phyloP scores from a whole-genome alignment of 2,797 vertebrate species.

The Sebastes nivosus region DNA sequence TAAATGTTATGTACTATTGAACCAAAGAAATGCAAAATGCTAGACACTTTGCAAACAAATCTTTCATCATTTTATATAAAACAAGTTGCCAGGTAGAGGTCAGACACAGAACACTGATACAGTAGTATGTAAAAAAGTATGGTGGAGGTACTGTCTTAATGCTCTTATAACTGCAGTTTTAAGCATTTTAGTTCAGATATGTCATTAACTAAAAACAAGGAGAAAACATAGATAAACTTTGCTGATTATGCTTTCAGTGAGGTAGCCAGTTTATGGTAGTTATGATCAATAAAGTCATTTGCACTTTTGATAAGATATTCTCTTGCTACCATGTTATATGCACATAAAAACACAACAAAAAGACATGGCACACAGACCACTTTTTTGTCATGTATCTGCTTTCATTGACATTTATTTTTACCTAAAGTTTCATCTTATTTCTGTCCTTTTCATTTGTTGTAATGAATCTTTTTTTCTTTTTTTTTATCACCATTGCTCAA shows the following conservation, averaged over 20 bases:
- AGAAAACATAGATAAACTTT: background rate
- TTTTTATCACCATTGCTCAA: constrained; percentile 51
- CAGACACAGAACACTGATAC: constrained; percentile 48
- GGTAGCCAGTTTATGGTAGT: constrained; percentile 22
- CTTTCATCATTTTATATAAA: constrained; percentile 32
- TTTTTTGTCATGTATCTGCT: constrained; percentile 58
- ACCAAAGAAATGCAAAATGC: constrained; percentile 57
- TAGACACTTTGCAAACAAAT: constrained; percentile 57
- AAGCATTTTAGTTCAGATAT: constrained; percentile 50
- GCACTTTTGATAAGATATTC: constrained; percentile 76
- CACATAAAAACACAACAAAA: constrained; percentile 68
- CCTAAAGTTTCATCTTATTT: constrained; percentile 19
- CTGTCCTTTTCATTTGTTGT: constrained; percentile 38
- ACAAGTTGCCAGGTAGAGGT: constrained; percentile 30
- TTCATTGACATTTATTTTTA: constrained; percentile 46
- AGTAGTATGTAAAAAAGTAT: constrained; percentile 25
- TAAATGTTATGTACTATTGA: constrained; percentile 29
- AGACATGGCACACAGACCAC: constrained; percentile 51
- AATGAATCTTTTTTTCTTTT: constrained; percentile 33
- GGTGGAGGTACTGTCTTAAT: constrained; percentile 55
- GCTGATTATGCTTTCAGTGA: background rate
- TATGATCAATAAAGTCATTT: constrained; percentile 61
- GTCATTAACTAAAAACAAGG: constrained; percentile 1
- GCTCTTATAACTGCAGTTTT: constrained; percentile 63
- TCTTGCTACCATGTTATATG: constrained; percentile 57